phyloP scores from a whole-genome alignment of 2,888 invertebrate genomes.

The Morpho deidamia region DNA sequence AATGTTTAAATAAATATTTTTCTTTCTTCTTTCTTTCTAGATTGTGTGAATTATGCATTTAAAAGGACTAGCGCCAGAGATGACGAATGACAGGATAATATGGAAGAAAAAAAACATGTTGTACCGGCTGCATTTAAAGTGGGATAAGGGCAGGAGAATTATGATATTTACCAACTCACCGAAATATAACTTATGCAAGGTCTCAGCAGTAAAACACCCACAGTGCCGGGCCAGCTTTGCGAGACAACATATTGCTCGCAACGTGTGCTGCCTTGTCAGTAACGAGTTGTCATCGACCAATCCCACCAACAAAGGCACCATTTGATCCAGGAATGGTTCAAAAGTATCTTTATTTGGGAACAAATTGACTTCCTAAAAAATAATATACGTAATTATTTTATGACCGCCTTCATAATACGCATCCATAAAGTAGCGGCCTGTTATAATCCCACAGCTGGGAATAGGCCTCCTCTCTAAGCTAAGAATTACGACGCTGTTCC shows the following conservation, averaged over 20 bases:
- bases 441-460: no score
- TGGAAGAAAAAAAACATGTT: not conserved
- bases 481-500: no score
- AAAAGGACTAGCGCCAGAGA: no score
- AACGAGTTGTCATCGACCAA: slow-evolving; percentile 81
- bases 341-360: slow-evolving; percentile 69
- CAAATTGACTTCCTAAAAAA: slow-evolving; percentile 53
- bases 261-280: slow-evolving; percentile 78
- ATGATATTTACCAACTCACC: slow-evolving; percentile 48
- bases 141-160: no score
- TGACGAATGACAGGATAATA: no score
- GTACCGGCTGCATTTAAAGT: no score
- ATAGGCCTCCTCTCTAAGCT: no score
- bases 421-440: no score
- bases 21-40: no score
- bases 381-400: not conserved
- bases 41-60: no score
- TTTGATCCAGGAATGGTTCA: slow-evolving; percentile 61
- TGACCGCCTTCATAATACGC: no score
- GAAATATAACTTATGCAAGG: slow-evolving; percentile 80
- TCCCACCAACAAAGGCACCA: slow-evolving; percentile 78
- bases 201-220: slow-evolving; percentile 62
- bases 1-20: no score
- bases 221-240: slow-evolving; percentile 50
- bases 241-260: slow-evolving; percentile 74